Conservation (phyloP, 1,140 invertebrate species). For the Chymomyza costata region DNA sequence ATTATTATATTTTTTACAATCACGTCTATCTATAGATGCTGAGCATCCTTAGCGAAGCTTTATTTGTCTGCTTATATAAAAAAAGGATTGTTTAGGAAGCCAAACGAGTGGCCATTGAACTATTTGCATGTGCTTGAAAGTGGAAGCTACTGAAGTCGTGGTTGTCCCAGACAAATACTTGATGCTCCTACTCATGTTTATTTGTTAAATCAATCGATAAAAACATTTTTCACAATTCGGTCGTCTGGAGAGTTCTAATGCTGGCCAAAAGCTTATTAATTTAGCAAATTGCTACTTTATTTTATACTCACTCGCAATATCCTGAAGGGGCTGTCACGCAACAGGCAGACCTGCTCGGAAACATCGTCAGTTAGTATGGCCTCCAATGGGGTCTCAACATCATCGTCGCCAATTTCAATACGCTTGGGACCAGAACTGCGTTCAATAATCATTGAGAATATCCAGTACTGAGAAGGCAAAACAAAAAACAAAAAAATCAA, state of each 20-base stretch:
- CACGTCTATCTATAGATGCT: too few species aligned
- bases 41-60: conserved; percentile 7
- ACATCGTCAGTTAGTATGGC: conserved; percentile 74
- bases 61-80: conserved; percentile 8
- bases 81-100: conserved; percentile 3
- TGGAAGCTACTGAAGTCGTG: conserved; percentile 13
- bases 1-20: too few species aligned
- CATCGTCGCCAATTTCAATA: conserved; percentile 54
- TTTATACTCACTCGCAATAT: conserved; percentile 79
- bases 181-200: conserved; percentile 8
- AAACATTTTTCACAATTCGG: conserved; percentile 23
- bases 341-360: conserved; percentile 77
- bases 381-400: conserved; percentile 75
- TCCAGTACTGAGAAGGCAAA: conserved; percentile 49
- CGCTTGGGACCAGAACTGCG: conserved; percentile 51
- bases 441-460: conserved; percentile 74
- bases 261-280: conserved; percentile 18
- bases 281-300: conserved; percentile 38
- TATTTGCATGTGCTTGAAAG: conserved; percentile 2
- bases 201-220: conserved; percentile 17
- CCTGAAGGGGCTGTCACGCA: conserved; percentile 81
- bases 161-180: too few species aligned
- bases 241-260: conserved; percentile 13
- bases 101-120: conserved; percentile 4
- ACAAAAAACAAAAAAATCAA: too few species aligned